A percentile compares a stretch with the other conserved stretches of the same genome.
Conservation (phyloP, 37 sponge, comb jelly and placozoan species). For the Halichondria panicea region DNA sequence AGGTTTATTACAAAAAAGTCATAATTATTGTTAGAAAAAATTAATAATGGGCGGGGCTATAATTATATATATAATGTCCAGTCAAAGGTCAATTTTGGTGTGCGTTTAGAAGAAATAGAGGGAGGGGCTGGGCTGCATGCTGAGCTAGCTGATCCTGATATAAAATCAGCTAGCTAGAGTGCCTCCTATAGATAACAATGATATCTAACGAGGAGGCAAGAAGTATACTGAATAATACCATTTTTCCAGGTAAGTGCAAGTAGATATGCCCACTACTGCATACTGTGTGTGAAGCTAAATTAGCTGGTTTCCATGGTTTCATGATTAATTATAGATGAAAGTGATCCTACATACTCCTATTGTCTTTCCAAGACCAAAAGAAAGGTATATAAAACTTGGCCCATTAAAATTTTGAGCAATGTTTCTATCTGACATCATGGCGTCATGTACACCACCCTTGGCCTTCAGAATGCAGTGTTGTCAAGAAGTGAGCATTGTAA, state of each 20-base stretch:
- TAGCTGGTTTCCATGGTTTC: not conserved
- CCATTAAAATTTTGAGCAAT: too few species aligned
- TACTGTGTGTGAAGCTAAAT: not conserved
- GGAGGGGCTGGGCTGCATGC: not conserved
- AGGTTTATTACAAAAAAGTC: too few species aligned
- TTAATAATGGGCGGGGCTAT: too few species aligned
- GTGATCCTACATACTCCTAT: conserved; percentile 25
- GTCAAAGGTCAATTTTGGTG: not conserved
- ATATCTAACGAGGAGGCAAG: conserved; percentile 15
- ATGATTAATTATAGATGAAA: conserved; percentile 19
- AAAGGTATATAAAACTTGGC: too few species aligned
- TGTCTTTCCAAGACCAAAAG: too few species aligned
- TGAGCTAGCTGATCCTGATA: too few species aligned
- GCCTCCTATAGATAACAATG: too few species aligned
- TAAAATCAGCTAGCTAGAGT: too few species aligned
- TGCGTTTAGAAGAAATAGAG: not conserved
- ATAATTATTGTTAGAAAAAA: too few species aligned
- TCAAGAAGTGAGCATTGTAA: not conserved
- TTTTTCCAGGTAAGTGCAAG: conserved; percentile 46
- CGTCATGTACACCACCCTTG: too few species aligned
- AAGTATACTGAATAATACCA: conserved; percentile 10
- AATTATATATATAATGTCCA: not conserved
- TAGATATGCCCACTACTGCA: not conserved
- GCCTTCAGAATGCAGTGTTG: not conserved
- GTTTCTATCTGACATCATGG: too few species aligned